These are phyloP conservation scores for Colius striatus DNA, from an alignment of 2,113 vertebrate species.

Conservation along the genomic window DNA sequence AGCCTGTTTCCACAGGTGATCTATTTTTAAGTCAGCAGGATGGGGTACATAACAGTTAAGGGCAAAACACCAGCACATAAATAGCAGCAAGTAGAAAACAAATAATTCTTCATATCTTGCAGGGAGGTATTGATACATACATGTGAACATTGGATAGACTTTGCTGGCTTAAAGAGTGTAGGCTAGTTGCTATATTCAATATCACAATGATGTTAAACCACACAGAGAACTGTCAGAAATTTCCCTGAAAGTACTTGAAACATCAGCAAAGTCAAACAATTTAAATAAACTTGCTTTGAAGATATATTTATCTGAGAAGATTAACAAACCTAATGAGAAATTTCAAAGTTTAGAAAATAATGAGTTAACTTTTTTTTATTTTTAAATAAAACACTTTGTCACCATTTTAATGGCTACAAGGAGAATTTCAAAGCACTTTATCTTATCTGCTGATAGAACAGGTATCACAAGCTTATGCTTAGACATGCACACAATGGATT, in stretches of 20 bases:
- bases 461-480: neutral
- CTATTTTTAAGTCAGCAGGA: neutral
- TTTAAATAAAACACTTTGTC: neutral
- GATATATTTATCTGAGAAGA: neutral
- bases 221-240: neutral
- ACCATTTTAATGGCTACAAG: neutral
- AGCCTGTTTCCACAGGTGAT: neutral
- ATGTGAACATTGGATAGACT: neutral
- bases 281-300: neutral
- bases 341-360: neutral
- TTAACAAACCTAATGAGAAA: neutral
- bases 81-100: neutral
- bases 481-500: neutral
- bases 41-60: neutral
- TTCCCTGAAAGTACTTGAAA: neutral
- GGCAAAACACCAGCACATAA: neutral
- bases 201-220: neutral
- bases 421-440: conserved; percentile 5
- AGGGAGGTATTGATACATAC: neutral
- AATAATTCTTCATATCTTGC: neutral
- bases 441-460: neutral
- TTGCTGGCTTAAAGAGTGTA: neutral
- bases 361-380: neutral
- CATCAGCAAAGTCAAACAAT: neutral
- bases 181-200: neutral